Conservation (phyloP, 2,888 invertebrate genomes). For the Lycophotia porphyrea region DNA sequence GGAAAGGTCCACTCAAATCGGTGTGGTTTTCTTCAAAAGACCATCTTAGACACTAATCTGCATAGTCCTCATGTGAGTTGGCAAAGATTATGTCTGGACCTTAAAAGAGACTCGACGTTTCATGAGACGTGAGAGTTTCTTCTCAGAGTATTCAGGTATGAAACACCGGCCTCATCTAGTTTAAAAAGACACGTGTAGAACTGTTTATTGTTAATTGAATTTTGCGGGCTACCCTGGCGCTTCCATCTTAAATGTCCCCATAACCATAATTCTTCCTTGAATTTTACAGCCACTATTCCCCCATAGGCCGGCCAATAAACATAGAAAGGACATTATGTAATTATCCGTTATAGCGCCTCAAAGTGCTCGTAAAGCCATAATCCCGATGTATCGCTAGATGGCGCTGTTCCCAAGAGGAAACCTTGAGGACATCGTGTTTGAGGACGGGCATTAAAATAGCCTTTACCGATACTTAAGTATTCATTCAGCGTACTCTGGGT, state of each 20-base stretch:
- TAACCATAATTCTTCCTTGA: slow-evolving; percentile 10
- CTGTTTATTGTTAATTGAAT: too few species aligned
- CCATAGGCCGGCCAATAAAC: slow-evolving; percentile 30
- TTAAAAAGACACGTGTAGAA: too few species aligned
- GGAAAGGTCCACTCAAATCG: too few species aligned
- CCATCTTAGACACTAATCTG: too few species aligned
- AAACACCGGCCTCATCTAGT: too few species aligned
- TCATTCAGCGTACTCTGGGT: background rate
- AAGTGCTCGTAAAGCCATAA: slow-evolving; percentile 45
- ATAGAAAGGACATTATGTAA: slow-evolving; percentile 55
- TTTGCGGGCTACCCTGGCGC: too few species aligned
- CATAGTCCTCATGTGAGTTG: too few species aligned
- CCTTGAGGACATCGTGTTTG: slow-evolving; percentile 1
- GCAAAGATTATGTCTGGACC: too few species aligned
- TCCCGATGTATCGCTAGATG: slow-evolving; percentile 42
- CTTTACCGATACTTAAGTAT: slow-evolving; percentile 22
- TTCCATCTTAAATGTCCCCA: background rate
- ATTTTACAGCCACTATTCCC: background rate
- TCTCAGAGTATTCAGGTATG: too few species aligned
- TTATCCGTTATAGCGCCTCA: slow-evolving; percentile 47
- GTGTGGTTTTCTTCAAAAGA: too few species aligned
- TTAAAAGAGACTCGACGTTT: too few species aligned
- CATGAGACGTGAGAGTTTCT: too few species aligned
- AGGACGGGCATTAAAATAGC: slow-evolving; percentile 14
- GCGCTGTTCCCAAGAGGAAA: slow-evolving; percentile 23